Conservation (phyloP, 2,888 invertebrate genomes). For the Cantharis lateralis region DNA sequence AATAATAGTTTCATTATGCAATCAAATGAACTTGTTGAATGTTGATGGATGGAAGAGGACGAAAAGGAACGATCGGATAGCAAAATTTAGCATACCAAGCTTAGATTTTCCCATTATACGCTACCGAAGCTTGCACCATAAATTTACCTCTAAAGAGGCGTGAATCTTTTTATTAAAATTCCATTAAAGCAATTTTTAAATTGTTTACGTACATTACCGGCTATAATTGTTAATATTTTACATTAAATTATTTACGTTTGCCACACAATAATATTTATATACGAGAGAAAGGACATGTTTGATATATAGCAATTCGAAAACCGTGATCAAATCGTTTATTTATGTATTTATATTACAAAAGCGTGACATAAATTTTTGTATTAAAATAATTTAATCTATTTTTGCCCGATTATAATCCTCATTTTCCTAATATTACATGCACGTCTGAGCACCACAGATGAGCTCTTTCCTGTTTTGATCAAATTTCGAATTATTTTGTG, state of each 20-base stretch:
- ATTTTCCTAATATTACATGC: conserved; percentile 14
- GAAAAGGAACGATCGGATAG: neutral
- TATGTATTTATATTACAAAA: conserved; percentile 33
- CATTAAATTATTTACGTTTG: conserved; percentile 27
- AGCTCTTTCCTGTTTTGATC: neutral
- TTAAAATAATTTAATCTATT: conserved; percentile 25
- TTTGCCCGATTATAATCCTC: conserved; percentile 15
- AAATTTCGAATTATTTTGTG: neutral
- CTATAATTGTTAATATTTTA: conserved; percentile 26
- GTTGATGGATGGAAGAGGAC: neutral
- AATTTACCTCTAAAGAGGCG: neutral
- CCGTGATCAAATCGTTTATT: conserved; percentile 44
- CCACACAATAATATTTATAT: conserved; percentile 33
- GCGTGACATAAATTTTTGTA: conserved; percentile 27
- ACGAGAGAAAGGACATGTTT: conserved; percentile 46
- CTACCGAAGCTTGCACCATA: neutral
- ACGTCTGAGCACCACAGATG: conserved; percentile 10
- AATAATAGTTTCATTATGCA: neutral
- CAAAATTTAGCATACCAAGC: neutral
- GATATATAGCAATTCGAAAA: conserved; percentile 44
- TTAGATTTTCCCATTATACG: neutral
- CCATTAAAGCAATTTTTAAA: neutral
- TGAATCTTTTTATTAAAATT: neutral
- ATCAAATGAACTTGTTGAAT: neutral
- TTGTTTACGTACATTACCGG: conserved; percentile 1